These are phyloP conservation scores for Caracal caracal DNA, from an alignment of 2,113 vertebrate genomes.

Conservation along the genomic window DNA sequence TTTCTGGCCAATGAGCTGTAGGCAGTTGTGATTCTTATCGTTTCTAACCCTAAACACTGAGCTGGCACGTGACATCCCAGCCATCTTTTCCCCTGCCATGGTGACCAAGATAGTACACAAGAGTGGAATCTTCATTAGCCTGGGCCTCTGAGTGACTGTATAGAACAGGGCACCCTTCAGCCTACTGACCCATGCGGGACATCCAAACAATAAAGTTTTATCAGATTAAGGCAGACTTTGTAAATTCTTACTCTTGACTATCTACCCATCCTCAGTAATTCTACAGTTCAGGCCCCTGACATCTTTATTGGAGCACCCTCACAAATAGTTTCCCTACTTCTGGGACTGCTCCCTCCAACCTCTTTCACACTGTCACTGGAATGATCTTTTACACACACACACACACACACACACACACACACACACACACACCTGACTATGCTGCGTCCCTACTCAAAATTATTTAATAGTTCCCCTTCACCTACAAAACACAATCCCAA, in stretches of 20 bases:
- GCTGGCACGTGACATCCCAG: not conserved
- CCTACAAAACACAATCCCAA: not conserved
- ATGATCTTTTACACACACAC: not conserved
- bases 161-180: not conserved
- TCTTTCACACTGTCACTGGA: not conserved
- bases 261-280: not conserved
- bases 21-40: not conserved
- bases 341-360: not conserved
- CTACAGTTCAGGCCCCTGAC: not conserved
- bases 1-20: not conserved
- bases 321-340: not conserved
- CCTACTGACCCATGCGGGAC: not conserved
- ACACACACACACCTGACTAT: not conserved
- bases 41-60: not conserved
- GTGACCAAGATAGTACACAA: not conserved
- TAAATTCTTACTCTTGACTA: not conserved
- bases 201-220: not conserved
- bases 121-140: not conserved
- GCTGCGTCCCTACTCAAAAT: not conserved
- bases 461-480: not conserved
- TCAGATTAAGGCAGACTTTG: not conserved
- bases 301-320: not conserved
- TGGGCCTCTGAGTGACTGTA: not conserved
- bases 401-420: not conserved
- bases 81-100: not conserved